A percentile compares a stretch with the other conserved stretches of the same genome.
These are phyloP conservation scores for Alosa sapidissima DNA, from an alignment of 2,797 vertebrate species.

Conservation along the genomic window DNA sequence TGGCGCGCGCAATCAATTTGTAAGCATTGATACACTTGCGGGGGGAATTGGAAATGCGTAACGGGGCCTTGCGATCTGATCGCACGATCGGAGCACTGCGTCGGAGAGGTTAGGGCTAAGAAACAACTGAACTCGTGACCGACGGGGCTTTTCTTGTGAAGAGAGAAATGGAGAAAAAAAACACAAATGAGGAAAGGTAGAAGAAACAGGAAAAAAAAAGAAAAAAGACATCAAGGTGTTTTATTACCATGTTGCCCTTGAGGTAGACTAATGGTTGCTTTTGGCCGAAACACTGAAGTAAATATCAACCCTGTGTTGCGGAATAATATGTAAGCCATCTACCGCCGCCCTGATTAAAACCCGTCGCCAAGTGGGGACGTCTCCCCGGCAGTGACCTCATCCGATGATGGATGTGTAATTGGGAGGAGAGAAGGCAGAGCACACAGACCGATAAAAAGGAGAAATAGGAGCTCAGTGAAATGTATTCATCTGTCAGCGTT, in stretches of 20 bases:
- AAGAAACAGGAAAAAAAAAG: background rate
- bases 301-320: conserved; percentile 53
- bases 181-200: conserved; percentile 13
- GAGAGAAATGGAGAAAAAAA: background rate
- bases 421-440: conserved; percentile 25
- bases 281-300: conserved; percentile 47
- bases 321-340: conserved; percentile 45
- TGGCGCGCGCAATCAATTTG: conserved; percentile 3
- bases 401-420: conserved; percentile 51
- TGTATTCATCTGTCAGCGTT: conserved; percentile 38
- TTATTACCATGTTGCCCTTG: conserved; percentile 56
- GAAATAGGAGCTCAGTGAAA: conserved; percentile 31
- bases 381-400: conserved; percentile 27
- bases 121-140: background rate
- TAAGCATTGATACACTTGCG: conserved; percentile 20
- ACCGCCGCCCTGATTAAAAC: conserved; percentile 44
- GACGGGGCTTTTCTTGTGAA: background rate
- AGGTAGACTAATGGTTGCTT: conserved; percentile 40
- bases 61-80: background rate
- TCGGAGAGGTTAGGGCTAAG: background rate
- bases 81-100: background rate
- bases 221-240: conserved; percentile 14
- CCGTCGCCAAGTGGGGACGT: conserved; percentile 29
- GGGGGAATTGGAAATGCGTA: background rate
- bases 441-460: conserved; percentile 40